Evolutionary conservation across 2,113 vertebrate genomes (phyloP), one percentile per base, ranked within the genome.

Genomic region (Colinus virginianus): DNA sequence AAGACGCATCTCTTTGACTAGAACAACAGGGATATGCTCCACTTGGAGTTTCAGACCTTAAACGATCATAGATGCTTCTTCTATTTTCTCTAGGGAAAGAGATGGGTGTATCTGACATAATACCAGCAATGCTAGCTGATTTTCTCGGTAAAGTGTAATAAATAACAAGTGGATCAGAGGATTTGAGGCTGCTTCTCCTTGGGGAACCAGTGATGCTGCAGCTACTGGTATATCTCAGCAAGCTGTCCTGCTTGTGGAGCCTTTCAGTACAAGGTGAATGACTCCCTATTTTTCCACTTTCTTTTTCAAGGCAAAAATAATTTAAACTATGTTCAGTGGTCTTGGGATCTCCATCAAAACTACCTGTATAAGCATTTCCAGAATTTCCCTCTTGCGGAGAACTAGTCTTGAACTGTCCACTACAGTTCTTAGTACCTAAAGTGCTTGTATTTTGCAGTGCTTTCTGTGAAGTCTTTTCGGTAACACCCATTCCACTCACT

Each of bases 101-200:
- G 80, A 96, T 88, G 48, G 86, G 25, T 0, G 0, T 75, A 23
- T 95, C 97, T 63, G 88, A 87, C 42, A 94, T 78, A 49, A 78
- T 51, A n/a, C 88, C 90, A 72, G 66, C 49, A 61, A 93, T 90
- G 64, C 96, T 93, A 23, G 96, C 87, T 77, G 97, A 94, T 95
- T 97, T 97, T 93, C 97, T 97, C 42, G 97, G 97, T 85, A 97
- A 91, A 25, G 96, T 97, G 36, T 97, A 96, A 63, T 97, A 97
- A 67, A 88, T 88, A 70, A 95, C 71, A 68, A 74, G 87, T 19
- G 79, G 43, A 14, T 96, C 95, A 48, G 92, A 66, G 90, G 84
- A 72, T 38, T 74, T 91, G 51, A 48, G 48, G 82, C 75, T 77
- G 25, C 66, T 88, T 62, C 62, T 93, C 26, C 72, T 67, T 40